Percentiles rank a stretch among this genome's conserved stretches.
These are phyloP conservation scores for Tupaia tana DNA, from an alignment of 2,113 vertebrate species.

Conservation along the genomic window DNA sequence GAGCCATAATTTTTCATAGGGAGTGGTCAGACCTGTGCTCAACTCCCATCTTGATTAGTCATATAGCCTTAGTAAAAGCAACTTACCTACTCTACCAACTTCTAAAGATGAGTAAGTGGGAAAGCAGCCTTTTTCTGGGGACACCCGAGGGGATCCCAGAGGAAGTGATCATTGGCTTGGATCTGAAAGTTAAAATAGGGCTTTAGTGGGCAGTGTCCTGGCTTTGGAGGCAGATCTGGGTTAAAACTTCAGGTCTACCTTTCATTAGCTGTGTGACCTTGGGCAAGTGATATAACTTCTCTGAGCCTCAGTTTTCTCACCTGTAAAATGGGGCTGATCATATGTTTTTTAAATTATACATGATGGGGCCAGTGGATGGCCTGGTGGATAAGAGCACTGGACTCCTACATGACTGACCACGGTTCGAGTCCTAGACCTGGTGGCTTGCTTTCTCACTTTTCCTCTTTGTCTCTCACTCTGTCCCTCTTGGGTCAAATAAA, in stretches of 20 bases:
- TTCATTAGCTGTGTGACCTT: not conserved
- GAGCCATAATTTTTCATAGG: not conserved
- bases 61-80: not conserved
- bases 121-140: not conserved
- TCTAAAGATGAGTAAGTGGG: not conserved
- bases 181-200: not conserved
- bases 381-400: no score
- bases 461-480: no score
- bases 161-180: not conserved
- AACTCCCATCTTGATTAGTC: not conserved
- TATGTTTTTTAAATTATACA: not conserved
- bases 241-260: not conserved
- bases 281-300: not conserved
- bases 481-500: no score
- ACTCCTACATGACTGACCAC: no score
- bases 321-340: not conserved
- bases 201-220: not conserved
- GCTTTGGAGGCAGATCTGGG: not conserved
- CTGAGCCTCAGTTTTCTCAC: conserved; percentile 10
- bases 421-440: no score
- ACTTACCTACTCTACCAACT: not conserved
- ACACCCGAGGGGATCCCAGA: not conserved
- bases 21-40: not conserved
- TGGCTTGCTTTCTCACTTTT: no score
- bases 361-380: no score